Base-by-base conservation (phyloP, 2,888 invertebrate genomes). In the Entomobrya multifasciata region DNA sequence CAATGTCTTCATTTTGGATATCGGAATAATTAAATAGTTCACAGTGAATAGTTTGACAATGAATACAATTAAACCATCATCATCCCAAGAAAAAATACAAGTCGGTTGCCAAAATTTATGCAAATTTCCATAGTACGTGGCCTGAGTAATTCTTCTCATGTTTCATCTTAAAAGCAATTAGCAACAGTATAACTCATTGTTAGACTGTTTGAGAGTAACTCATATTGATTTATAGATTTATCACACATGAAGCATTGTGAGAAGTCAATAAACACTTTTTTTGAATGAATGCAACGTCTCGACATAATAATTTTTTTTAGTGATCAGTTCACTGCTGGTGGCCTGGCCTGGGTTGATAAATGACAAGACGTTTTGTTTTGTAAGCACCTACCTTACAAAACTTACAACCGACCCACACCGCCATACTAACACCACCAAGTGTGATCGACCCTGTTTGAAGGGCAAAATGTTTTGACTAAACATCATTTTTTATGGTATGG, bases 101-200 rank as follows among this genome's bases (percentile, higher is more conserved):
- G 55, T 3, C 1, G 55, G 17, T 25, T 41, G 60, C 17, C 36
- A 36, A 76, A 30, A 44, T 47, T 8, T n/a, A n/a, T n/a, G n/a
- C n/a, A n/a, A n/a, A n/a, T n/a, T n/a, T n/a, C n/a, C n/a, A n/a
- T n/a, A n/a, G n/a, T n/a, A n/a, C n/a, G n/a, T n/a, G n/a, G n/a
- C 3, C 2, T 25, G 22, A 25, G 20, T 25, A 20, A n/a, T n/a
- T 52, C 52, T 76, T 44, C 55, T 60, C 20, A 20, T 15, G 77
- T 41, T 41, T 78, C 77, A 78, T 44, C 44, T 78, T 60, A 60
- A 62, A 79, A 79, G 67, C 79, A 79, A 81, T 81, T 81, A 81
- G 27, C 81, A 81, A 5, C 13, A 11, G 22, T 41, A 81, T 57
- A 70, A 81, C 57, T 81, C 60, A 70, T 72, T 47, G 36, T 17